Evolutionary conservation across 2,113 vertebrate genomes (phyloP).

Genomic region (Apteryx owenii): DNA sequence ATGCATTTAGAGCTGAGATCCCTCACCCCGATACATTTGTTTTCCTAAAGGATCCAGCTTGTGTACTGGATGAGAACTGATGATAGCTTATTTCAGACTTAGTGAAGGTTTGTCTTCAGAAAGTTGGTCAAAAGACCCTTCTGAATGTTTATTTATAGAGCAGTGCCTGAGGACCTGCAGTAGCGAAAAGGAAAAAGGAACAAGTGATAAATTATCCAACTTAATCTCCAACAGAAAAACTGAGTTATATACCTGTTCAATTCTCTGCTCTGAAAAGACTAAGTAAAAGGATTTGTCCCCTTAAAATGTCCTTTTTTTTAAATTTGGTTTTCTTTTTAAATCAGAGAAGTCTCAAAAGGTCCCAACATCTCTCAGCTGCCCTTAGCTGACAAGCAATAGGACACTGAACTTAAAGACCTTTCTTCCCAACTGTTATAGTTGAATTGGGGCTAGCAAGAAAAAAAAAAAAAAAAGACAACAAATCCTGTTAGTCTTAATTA

Average conservation of each 20-base stretch:
- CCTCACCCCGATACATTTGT: background rate
- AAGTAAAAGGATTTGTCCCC: background rate
- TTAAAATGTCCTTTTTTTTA: background rate
- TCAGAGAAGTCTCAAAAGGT: background rate
- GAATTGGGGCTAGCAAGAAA: background rate
- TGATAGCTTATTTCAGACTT: background rate
- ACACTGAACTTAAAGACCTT: background rate
- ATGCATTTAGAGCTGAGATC: background rate
- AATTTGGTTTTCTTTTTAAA: background rate
- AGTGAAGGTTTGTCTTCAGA: background rate
- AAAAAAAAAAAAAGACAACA: background rate
- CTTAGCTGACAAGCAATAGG: background rate
- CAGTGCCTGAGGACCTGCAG: background rate
- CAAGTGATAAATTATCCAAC: background rate
- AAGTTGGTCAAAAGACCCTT: background rate
- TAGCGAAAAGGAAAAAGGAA: constrained; percentile 16
- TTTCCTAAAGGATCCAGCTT: background rate
- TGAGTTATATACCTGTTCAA: background rate
- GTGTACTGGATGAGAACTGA: background rate
- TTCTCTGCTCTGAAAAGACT: background rate
- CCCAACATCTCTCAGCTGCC: background rate
- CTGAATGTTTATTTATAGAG: constrained; percentile 38
- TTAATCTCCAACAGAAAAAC: background rate
- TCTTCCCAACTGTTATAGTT: background rate
- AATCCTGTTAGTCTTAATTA: constrained; percentile 30